Conservation (phyloP, 2,797 vertebrate species). For the Tolypeutes matacus region DNA sequence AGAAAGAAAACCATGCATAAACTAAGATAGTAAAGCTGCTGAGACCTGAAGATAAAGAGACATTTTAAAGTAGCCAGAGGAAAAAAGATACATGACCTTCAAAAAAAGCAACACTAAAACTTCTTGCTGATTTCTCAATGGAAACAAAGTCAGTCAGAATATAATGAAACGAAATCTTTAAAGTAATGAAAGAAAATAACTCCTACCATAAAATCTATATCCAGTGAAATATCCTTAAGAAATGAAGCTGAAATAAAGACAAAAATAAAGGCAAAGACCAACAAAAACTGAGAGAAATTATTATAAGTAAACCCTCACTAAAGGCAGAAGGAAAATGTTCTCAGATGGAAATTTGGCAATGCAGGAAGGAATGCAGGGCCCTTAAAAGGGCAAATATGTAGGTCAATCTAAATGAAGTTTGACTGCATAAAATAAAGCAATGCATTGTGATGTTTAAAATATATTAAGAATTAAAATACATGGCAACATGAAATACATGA, state of each 20-base stretch:
- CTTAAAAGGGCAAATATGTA: neutral
- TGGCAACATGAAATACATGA: neutral
- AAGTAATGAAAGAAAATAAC: neutral
- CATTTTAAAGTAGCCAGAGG: neutral
- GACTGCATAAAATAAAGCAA: neutral
- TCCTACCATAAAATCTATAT: neutral
- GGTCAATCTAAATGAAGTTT: neutral
- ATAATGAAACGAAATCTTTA: neutral
- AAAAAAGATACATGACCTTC: neutral
- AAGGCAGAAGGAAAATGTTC: neutral
- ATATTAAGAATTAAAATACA: neutral
- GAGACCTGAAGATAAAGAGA: conserved; percentile 9
- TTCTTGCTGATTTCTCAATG: conserved; percentile 32
- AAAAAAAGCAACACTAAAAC: neutral
- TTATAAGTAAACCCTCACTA: neutral
- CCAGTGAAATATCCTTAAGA: neutral
- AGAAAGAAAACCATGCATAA: neutral
- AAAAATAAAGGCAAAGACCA: neutral
- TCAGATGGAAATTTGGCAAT: neutral
- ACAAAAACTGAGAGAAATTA: neutral
- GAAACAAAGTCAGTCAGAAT: neutral
- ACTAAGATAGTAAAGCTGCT: neutral
- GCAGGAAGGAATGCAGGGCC: neutral
- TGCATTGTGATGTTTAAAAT: conserved; percentile 13
- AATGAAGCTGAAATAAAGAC: neutral